phyloP scores from a whole-genome alignment of 1,140 invertebrate species.

The Patella vulgata region DNA sequence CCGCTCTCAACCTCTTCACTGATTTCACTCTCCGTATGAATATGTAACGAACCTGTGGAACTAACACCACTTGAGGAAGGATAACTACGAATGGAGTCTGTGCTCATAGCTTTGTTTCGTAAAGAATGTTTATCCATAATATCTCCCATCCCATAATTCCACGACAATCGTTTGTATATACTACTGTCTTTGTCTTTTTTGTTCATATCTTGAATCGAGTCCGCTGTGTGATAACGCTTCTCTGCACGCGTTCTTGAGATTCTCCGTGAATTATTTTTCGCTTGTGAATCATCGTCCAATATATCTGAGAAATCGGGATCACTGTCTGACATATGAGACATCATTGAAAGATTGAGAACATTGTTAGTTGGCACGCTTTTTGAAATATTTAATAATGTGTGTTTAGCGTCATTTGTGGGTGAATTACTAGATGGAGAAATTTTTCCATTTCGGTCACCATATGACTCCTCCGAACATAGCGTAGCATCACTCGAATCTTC shows the following conservation, averaged over 20 bases:
- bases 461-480: too few species aligned
- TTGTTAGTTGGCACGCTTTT: too few species aligned
- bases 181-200: constrained; percentile 67
- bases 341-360: too few species aligned
- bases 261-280: constrained; percentile 66
- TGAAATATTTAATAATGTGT: too few species aligned
- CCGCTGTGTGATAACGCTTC: constrained; percentile 75
- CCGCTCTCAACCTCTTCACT: constrained; percentile 42
- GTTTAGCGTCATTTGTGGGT: too few species aligned
- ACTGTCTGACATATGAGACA: constrained; percentile 12
- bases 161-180: constrained; percentile 76
- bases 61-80: constrained; percentile 71
- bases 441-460: too few species aligned
- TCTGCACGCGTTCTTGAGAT: constrained; percentile 66
- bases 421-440: too few species aligned
- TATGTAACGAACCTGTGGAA: constrained; percentile 68
- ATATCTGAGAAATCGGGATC: constrained; percentile 37
- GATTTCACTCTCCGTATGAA: constrained; percentile 65
- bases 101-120: constrained; percentile 56
- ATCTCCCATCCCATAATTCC: constrained; percentile 71
- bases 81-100: constrained; percentile 65
- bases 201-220: constrained; percentile 76
- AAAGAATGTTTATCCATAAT: constrained; percentile 47
- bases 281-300: constrained; percentile 51
- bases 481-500: too few species aligned